phyloP scores from a whole-genome alignment of 1,140 invertebrate genomes.

The Pogonomyrmex barbatus region DNA sequence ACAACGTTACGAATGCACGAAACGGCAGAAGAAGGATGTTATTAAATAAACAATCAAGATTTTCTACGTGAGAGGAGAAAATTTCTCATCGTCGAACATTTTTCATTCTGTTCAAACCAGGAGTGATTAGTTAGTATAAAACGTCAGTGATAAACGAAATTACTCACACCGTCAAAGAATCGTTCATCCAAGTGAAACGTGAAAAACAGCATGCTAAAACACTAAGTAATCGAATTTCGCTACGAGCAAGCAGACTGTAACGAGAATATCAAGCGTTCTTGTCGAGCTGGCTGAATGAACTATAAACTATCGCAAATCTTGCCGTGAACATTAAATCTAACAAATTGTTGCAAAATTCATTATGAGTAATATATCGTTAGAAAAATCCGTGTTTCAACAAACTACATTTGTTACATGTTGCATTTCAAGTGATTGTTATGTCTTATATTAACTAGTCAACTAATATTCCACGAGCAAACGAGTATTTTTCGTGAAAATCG shows the following conservation, averaged over 20 bases:
- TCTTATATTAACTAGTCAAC: not conserved
- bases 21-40: not conserved
- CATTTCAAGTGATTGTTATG: not conserved
- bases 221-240: constrained; percentile 66
- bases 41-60: constrained; percentile 21
- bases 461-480: not conserved
- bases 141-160: constrained; percentile 29
- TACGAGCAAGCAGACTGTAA: constrained; percentile 71
- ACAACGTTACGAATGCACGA: constrained; percentile 18
- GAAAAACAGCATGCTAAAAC: constrained; percentile 70
- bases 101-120: constrained; percentile 1
- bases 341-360: constrained; percentile 34
- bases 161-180: constrained; percentile 67
- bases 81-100: not conserved
- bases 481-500: constrained; percentile 12
- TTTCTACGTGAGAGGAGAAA: not conserved
- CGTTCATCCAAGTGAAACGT: constrained; percentile 70
- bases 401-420: constrained; percentile 10
- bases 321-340: constrained; percentile 51
- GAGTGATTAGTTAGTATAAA: constrained; percentile 66
- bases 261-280: constrained; percentile 67
- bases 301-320: constrained; percentile 42
- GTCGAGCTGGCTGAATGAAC: constrained; percentile 65
- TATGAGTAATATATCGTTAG: constrained; percentile 39
- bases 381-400: not conserved